Conservation (phyloP, 23 tunicate genomes). For the Ciona savignyi region DNA sequence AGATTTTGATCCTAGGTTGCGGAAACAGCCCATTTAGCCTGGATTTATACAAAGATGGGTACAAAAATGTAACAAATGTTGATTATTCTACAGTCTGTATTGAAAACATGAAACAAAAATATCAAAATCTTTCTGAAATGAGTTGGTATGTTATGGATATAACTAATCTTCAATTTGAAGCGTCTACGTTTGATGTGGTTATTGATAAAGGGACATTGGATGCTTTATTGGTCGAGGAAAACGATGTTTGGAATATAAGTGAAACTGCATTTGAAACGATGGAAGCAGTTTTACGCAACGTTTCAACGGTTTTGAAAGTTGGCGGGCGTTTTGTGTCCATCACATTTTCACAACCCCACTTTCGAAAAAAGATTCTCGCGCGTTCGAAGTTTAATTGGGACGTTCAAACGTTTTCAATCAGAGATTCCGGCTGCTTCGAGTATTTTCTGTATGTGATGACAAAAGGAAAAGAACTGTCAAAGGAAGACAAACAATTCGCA, state of each 20-base stretch:
- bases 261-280: not conserved
- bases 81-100: conserved; percentile 36
- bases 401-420: not conserved
- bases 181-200: conserved; percentile 15
- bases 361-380: conserved; percentile 26
- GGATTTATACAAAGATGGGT: conserved; percentile 32
- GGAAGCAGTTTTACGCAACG: conserved; percentile 15
- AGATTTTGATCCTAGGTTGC: conserved; percentile 25
- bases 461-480: conserved; percentile 17
- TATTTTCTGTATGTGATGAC: conserved; percentile 38
- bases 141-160: conserved; percentile 29
- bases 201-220: conserved; percentile 42
- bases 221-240: conserved; percentile 21
- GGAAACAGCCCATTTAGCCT: conserved; percentile 41
- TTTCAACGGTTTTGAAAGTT: conserved; percentile 7
- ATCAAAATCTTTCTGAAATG: conserved; percentile 19
- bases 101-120: conserved; percentile 15
- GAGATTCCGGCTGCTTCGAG: conserved; percentile 13
- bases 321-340: conserved; percentile 35
- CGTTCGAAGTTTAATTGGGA: conserved; percentile 16
- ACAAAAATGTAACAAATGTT: conserved; percentile 5
- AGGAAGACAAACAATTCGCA: conserved; percentile 13
- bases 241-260: conserved; percentile 24
- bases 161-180: conserved; percentile 3
- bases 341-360: conserved; percentile 38